Base-by-base conservation (phyloP, 92 coral and sea anemone species). In the Porites lobata region DNA sequence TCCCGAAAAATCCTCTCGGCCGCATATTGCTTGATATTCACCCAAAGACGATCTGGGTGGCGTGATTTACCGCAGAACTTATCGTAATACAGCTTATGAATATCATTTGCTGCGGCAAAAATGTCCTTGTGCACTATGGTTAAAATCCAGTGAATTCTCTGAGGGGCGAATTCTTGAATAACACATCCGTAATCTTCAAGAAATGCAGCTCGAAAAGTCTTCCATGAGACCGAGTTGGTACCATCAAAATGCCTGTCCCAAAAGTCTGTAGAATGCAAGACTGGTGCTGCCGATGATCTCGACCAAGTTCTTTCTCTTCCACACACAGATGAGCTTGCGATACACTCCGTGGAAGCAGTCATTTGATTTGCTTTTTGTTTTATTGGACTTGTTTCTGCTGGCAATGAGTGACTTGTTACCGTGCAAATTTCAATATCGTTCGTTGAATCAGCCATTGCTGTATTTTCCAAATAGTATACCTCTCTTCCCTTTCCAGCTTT, bases 1-100 rank as follows among this genome's bases (percentile, higher is more conserved):
- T 92, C 95, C 10, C 95, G 78, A 77, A 92, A 92, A 58, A 92
- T 92, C 68, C 95, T 80, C 65, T 92, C 93, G 5, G 95, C 56
- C 2, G 95, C 95, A 18, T 92, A 92, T 43, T 89, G 72, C 20
- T 92, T 92, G 18, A 92, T 58, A 65, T 85, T 92, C 14, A 85
- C 8, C 95, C 95, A 92, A 1, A 92, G 78, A 78, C 87, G 84
- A 75, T 92, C 95, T 1, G 92, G 92, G 21, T 79, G 66, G 47
- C 53, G 58, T 6, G 86, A 56, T 72, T 77, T 80, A 29, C 93
- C 93, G 88, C 95, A 92, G 51, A 89, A 92, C 56, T 72, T 85
- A 26, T 92, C 93, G 26, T 92, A 92, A 51, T 92, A 88, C 66
- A 80, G 75, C 52, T 78, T 92, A n/a, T 89, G 91, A 17, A 92